These are phyloP conservation scores for Ophion obscuratus DNA, from an alignment of 2,888 invertebrate genomes.

Conservation along the genomic window DNA sequence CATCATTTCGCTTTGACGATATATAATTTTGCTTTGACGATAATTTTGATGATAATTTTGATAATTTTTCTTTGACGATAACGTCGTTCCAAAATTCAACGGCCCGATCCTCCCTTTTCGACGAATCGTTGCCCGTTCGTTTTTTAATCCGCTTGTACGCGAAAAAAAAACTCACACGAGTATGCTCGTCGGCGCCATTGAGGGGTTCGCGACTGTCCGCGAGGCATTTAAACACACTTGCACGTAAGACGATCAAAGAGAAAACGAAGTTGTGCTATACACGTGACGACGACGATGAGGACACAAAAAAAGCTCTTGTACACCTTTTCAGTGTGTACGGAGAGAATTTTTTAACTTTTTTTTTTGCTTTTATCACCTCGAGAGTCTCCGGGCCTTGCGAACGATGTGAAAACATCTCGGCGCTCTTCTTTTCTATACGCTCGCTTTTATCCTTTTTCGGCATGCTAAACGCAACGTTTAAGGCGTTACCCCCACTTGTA, in stretches of 20 bases:
- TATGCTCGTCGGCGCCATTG: neutral
- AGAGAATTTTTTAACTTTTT: conserved; percentile 2
- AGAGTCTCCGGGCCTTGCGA: neutral
- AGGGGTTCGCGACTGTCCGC: neutral
- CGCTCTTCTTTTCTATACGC: neutral
- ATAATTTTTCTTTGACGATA: neutral
- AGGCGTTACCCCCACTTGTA: too few species aligned
- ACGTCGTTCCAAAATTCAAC: neutral
- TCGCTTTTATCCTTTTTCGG: neutral
- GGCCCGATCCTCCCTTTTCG: neutral
- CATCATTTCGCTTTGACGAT: neutral
- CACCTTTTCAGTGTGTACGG: conserved; percentile 11
- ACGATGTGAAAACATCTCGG: neutral
- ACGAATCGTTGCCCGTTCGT: neutral
- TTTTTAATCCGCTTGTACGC: neutral
- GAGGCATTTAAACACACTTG: conserved; percentile 42
- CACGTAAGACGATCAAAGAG: conserved; percentile 52
- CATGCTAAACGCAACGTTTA: too few species aligned
- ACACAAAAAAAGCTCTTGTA: conserved; percentile 30
- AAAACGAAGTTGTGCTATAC: conserved; percentile 11
- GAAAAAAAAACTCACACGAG: neutral
- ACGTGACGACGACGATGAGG: neutral
- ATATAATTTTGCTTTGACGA: too few species aligned
- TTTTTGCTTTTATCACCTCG: neutral
- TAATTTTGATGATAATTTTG: neutral